Conservation (phyloP, 2,797 vertebrate genomes). For the Huso huso region DNA sequence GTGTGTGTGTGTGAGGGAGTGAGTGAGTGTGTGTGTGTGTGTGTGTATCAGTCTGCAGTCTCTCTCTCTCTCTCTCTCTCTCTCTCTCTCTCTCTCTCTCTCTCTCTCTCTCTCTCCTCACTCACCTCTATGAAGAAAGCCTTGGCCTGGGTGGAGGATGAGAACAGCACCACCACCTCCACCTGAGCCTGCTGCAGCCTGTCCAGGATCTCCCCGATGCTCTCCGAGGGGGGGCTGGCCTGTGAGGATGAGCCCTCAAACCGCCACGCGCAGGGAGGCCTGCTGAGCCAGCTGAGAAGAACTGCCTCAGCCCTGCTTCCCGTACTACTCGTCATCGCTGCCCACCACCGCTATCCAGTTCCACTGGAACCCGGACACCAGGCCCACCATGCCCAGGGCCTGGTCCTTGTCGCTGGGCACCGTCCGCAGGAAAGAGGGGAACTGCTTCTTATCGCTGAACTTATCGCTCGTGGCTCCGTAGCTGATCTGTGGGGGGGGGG, state of each 20-base stretch:
- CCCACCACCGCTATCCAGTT: constrained; percentile 79
- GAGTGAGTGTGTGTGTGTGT: too few relatives aligned
- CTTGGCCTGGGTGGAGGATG: constrained; percentile 26
- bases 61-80: too few relatives aligned
- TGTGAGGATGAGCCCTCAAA: constrained; percentile 70
- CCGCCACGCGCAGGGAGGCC: constrained; percentile 65
- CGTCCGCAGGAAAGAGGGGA: constrained; percentile 80
- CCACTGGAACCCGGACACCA: constrained; percentile 66
- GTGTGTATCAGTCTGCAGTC: too few relatives aligned
- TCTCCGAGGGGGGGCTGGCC: background rate
- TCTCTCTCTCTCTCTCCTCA: background rate
- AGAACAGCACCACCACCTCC: constrained; percentile 67
- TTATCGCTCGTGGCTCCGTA: constrained; percentile 67
- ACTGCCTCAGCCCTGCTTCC: constrained; percentile 57
- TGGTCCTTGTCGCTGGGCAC: constrained; percentile 68
- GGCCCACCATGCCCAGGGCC: constrained; percentile 50
- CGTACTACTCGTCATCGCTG: constrained; percentile 78
- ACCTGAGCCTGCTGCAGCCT: constrained; percentile 49
- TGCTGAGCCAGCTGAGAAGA: constrained; percentile 47
- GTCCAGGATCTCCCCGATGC: constrained; percentile 32
- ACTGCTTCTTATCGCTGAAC: constrained; percentile 63
- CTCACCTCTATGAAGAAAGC: constrained; percentile 57
- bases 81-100: too few relatives aligned
- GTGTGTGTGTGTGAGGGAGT: too few relatives aligned
- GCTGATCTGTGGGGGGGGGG: constrained; percentile 69